phyloP scores from a whole-genome alignment of 1,140 invertebrate species.

The Holotrichia oblita region DNA sequence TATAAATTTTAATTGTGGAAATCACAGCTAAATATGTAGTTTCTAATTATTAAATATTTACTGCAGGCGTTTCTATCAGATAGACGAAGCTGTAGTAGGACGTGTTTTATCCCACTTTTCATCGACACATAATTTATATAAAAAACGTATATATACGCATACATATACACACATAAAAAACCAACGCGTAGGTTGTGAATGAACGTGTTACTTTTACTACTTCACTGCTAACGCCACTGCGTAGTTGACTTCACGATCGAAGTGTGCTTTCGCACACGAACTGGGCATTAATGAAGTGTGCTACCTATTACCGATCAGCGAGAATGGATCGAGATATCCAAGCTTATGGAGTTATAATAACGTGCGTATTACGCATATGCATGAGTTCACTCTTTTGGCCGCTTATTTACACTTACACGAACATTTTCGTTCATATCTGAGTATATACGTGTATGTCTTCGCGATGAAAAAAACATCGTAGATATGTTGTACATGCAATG shows the following conservation, averaged over 20 bases:
- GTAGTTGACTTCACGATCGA: neutral
- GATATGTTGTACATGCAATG: neutral
- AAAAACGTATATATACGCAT: neutral
- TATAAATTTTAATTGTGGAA: no score
- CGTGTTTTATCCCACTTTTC: no score
- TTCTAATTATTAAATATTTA: no score
- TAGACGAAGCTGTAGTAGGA: no score
- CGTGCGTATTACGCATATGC: conserved; percentile 10
- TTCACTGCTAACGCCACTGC: neutral
- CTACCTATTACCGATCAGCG: neutral
- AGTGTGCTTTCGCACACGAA: no score
- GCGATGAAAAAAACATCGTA: neutral
- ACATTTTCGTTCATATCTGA: neutral
- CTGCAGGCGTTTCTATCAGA: no score
- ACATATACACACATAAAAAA: neutral
- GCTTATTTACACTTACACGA: conserved; percentile 7
- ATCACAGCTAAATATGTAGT: no score
- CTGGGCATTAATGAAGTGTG: conserved; percentile 7
- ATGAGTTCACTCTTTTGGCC: neutral
- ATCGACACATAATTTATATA: conserved; percentile 12
- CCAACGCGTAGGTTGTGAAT: conserved; percentile 6
- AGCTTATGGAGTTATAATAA: neutral
- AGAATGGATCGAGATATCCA: neutral
- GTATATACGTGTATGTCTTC: neutral
- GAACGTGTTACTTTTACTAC: conserved; percentile 14